phyloP scores from a whole-genome alignment of 2,888 invertebrate genomes.

The Drosophila heteroneura region DNA sequence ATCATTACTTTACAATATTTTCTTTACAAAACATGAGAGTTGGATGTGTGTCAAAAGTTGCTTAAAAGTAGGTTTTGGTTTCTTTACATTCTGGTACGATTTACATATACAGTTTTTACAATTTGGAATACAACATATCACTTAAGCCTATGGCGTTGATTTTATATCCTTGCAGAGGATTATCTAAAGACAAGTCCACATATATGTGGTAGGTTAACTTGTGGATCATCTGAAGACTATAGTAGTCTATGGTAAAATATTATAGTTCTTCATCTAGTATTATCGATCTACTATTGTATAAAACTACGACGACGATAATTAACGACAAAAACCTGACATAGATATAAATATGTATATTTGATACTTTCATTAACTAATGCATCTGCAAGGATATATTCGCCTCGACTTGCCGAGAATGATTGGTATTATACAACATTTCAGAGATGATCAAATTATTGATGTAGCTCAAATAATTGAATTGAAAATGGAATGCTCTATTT shows the following conservation, averaged over 20 bases:
- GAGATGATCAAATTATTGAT: slow-evolving; percentile 5
- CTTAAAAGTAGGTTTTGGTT: slow-evolving; percentile 24
- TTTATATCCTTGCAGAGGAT: slow-evolving; percentile 28
- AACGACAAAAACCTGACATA: neutral
- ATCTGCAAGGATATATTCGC: slow-evolving; percentile 11
- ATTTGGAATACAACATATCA: slow-evolving; percentile 24
- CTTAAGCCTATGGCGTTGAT: slow-evolving; percentile 43
- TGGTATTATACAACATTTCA: slow-evolving; percentile 9
- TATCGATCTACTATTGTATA: neutral
- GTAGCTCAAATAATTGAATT: slow-evolving; percentile 9
- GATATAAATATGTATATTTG: neutral
- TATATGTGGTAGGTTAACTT: slow-evolving; percentile 9
- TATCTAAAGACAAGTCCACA: neutral
- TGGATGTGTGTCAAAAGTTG: slow-evolving; percentile 29
- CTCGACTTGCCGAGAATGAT: slow-evolving; percentile 11
- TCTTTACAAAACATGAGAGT: slow-evolving; percentile 54
- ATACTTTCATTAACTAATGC: neutral
- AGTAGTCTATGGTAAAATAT: neutral
- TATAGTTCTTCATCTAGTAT: neutral
- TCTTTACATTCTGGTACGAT: slow-evolving; percentile 16
- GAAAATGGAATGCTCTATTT: neutral
- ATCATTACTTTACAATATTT: slow-evolving; percentile 31
- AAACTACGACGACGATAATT: neutral
- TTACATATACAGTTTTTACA: slow-evolving; percentile 34
- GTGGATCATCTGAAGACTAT: neutral